phyloP scores from a whole-genome alignment of 2,888 invertebrate species.

The Netelia virgata region DNA sequence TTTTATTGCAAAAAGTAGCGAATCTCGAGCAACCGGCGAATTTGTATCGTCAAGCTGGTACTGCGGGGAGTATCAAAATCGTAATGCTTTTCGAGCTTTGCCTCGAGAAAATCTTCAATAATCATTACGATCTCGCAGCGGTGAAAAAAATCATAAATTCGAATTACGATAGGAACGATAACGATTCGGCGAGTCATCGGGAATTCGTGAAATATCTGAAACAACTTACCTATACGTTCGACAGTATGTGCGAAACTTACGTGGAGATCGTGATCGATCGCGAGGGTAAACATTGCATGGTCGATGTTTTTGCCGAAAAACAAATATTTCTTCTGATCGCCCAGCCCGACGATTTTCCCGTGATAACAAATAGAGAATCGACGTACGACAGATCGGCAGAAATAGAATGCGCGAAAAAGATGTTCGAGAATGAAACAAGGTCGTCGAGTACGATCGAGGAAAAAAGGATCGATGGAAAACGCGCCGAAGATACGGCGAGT shows the following conservation, averaged over 20 bases:
- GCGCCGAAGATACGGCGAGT: conserved; percentile 66
- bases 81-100: conserved; percentile 95
- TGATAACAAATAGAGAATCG: conserved; percentile 80
- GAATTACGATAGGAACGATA: conserved; percentile 56
- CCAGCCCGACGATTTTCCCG: conserved; percentile 86
- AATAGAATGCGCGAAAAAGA: conserved; percentile 17
- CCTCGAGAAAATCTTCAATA: conserved; percentile 88
- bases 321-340: conserved; percentile 87
- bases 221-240: conserved; percentile 84
- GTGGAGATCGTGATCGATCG: conserved; percentile 85
- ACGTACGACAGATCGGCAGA: conserved; percentile 60
- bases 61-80: conserved; percentile 95
- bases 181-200: conserved; percentile 66
- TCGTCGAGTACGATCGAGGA: conserved; percentile 48
- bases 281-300: conserved; percentile 84
- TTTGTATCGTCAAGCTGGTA: conserved; percentile 96
- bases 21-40: conserved; percentile 94
- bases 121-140: conserved; percentile 78
- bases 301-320: conserved; percentile 84
- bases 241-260: conserved; percentile 85
- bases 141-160: conserved; percentile 75
- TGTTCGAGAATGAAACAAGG: background rate
- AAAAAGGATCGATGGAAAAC: conserved; percentile 72
- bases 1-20: conserved; percentile 96
- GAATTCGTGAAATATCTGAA: conserved; percentile 76